Percentiles rank a stretch among this genome's conserved stretches.
Evolutionary conservation across 2,113 vertebrate species (phyloP).

Genomic region (Sebastes schlegelii): DNA sequence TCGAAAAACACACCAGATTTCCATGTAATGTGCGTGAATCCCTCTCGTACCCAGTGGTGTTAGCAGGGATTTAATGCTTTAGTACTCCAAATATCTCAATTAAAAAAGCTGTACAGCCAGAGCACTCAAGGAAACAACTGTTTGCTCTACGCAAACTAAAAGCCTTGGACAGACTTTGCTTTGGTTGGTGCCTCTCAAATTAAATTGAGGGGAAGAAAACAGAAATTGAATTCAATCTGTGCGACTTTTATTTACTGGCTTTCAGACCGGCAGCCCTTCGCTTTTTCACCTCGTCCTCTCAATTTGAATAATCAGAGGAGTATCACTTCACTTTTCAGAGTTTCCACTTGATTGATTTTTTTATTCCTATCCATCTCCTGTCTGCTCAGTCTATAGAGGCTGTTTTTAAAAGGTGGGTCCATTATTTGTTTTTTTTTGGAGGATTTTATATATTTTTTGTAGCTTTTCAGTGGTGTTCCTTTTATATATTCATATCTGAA

Average conservation of each 20-base stretch:
- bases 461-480: no score
- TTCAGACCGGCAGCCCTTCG: conserved; percentile 8
- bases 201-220: conserved; percentile 5
- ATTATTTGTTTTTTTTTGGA: no score
- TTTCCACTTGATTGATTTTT: not conserved
- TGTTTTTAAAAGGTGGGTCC: not conserved
- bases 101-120: conserved; percentile 40
- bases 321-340: conserved; percentile 5
- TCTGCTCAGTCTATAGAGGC: not conserved
- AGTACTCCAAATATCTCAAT: conserved; percentile 58
- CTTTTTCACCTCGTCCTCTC: not conserved
- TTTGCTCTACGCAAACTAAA: conserved; percentile 20
- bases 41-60: conserved; percentile 21
- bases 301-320: conserved; percentile 17
- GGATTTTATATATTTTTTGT: no score
- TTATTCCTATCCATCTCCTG: not conserved
- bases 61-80: conserved; percentile 64
- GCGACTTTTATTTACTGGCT: not conserved
- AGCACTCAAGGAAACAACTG: conserved; percentile 22
- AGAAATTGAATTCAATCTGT: conserved; percentile 23
- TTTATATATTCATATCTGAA: no score
- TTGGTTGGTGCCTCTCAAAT: conserved; percentile 24
- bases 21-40: conserved; percentile 41
- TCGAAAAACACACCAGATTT: conserved; percentile 58
- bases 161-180: conserved; percentile 14